phyloP scores from a whole-genome alignment of 2,888 invertebrate genomes.

The Drosophila phalerata region DNA sequence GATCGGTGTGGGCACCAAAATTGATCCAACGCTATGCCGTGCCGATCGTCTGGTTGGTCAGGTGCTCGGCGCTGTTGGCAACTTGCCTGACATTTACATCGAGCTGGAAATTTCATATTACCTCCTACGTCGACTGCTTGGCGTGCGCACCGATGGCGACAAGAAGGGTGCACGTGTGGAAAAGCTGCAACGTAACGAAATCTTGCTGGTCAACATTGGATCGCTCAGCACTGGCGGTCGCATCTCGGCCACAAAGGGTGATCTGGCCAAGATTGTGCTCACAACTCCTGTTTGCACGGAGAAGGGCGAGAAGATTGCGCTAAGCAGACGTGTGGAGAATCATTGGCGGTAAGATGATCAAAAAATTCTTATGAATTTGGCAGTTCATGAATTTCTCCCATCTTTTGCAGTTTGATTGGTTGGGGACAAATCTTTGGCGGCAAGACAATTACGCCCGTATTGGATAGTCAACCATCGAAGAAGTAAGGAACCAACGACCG shows the following conservation, averaged over 20 bases:
- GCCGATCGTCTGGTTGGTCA: slow-evolving; percentile 99
- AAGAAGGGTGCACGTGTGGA: slow-evolving; percentile 99
- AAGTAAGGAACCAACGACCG: slow-evolving; percentile 50
- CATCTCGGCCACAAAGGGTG: slow-evolving; percentile 96
- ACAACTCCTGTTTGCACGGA: slow-evolving; percentile 99
- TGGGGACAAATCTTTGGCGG: slow-evolving; percentile 99
- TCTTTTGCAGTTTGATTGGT: slow-evolving; percentile 93
- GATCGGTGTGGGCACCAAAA: slow-evolving; percentile 99
- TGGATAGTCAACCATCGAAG: slow-evolving; percentile 73
- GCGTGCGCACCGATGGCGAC: slow-evolving; percentile 99
- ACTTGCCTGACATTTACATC: slow-evolving; percentile 98
- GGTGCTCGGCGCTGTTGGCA: slow-evolving; percentile 98
- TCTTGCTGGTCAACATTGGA: slow-evolving; percentile 98
- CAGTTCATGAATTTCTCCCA: background rate
- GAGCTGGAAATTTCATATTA: slow-evolving; percentile 99
- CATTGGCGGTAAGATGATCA: slow-evolving; percentile 94
- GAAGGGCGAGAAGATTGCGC: slow-evolving; percentile 99
- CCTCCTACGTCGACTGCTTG: slow-evolving; percentile 96
- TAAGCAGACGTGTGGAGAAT: slow-evolving; percentile 99
- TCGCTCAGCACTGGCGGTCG: slow-evolving; percentile 99
- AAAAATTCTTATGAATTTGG: background rate
- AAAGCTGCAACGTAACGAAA: slow-evolving; percentile 95
- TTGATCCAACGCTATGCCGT: slow-evolving; percentile 99
- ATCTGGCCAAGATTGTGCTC: slow-evolving; percentile 98
- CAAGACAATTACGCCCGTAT: slow-evolving; percentile 94